Percentiles rank a stretch among this genome's conserved stretches.
Evolutionary conservation across 2,113 vertebrate species (phyloP).

Genomic region (Melierax canorus): DNA sequence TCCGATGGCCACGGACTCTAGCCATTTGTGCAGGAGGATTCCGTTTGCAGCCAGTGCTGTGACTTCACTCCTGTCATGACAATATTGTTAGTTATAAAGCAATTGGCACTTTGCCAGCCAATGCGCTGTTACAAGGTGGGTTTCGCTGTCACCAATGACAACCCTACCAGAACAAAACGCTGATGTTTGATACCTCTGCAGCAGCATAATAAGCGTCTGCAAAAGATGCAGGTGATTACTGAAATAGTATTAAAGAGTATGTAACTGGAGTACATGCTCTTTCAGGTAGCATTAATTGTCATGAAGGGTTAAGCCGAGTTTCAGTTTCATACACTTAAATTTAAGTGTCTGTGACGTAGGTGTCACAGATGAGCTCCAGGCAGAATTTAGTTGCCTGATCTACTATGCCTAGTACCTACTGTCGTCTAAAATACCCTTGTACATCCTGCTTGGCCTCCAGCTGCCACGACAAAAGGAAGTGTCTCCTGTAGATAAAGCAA

Average conservation of each 20-base stretch:
- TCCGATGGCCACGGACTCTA: neutral
- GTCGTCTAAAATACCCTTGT: neutral
- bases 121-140: neutral
- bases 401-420: neutral
- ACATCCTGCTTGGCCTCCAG: neutral
- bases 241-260: neutral
- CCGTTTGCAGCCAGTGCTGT: neutral
- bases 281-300: neutral
- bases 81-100: neutral
- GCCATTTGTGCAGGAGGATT: neutral
- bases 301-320: neutral
- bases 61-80: neutral
- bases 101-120: accelerated
- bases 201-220: neutral
- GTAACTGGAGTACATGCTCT: neutral
- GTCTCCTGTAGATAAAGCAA: neutral
- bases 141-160: neutral
- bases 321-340: neutral
- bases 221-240: neutral
- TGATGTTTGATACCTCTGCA: neutral
- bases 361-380: neutral
- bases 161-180: neutral
- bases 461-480: neutral
- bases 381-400: neutral
- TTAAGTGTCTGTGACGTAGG: neutral